Conservation (phyloP, 2,888 invertebrate species). For the Metallyticus violacea region DNA sequence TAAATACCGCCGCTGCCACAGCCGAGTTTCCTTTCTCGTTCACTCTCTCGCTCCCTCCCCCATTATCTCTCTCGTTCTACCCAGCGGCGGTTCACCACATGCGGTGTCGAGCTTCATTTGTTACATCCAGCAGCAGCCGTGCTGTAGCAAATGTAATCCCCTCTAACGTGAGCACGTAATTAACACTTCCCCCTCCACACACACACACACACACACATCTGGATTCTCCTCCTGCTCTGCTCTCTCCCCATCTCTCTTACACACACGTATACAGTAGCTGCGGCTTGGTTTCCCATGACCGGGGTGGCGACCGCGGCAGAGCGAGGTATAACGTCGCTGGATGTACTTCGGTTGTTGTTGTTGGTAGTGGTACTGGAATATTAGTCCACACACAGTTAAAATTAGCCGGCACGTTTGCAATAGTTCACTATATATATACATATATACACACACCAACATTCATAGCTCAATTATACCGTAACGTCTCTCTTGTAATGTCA, state of each 20-base stretch:
- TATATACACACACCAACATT: background rate
- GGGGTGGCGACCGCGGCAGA: background rate
- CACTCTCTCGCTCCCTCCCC: background rate
- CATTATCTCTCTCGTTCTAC: background rate
- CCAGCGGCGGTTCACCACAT: constrained; percentile 24
- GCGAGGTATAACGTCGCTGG: background rate
- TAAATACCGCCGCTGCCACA: background rate
- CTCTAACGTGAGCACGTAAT: constrained; percentile 30
- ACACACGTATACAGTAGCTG: background rate
- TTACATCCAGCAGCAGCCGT: constrained; percentile 16
- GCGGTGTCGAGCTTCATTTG: constrained; percentile 30
- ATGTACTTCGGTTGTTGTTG: background rate
- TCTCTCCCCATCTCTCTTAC: constrained; percentile 10
- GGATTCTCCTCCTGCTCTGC: background rate
- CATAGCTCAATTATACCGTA: background rate
- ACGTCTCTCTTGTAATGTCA: background rate
- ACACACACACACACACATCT: too few relatives aligned
- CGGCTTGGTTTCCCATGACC: background rate
- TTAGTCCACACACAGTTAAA: background rate
- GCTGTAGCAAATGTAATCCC: constrained; percentile 29
- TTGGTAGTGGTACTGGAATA: background rate
- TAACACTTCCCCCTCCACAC: constrained; percentile 23
- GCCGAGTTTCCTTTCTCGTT: background rate
- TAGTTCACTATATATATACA: background rate
- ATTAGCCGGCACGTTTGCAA: background rate